These are phyloP conservation scores for Drosophila bocqueti DNA, from an alignment of 1,140 invertebrate genomes.

Conservation along the genomic window DNA sequence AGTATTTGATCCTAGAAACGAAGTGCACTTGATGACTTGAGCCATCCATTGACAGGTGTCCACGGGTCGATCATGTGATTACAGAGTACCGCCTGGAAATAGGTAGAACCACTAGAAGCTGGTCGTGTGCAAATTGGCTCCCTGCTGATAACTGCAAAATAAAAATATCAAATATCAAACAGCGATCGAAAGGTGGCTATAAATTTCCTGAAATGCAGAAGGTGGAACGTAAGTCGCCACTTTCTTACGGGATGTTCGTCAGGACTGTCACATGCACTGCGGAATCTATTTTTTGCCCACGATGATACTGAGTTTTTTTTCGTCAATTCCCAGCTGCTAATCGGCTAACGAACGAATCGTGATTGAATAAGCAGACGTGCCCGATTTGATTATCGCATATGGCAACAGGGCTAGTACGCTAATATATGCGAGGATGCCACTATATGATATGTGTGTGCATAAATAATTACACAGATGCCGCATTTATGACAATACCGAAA, in stretches of 20 bases:
- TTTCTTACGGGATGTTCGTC: constrained; percentile 1
- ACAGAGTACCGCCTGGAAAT: background rate
- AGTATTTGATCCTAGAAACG: background rate
- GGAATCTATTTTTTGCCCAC: constrained; percentile 27
- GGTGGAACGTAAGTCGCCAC: background rate
- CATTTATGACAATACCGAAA: constrained; percentile 35
- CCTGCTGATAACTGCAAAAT: constrained; percentile 37
- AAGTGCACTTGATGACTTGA: constrained; percentile 24
- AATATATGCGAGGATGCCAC: constrained; percentile 14
- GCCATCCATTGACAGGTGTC: constrained; percentile 1
- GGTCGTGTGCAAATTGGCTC: constrained; percentile 46
- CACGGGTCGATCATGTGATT: constrained; percentile 26
- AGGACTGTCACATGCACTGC: constrained; percentile 36
- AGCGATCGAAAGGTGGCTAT: constrained; percentile 18
- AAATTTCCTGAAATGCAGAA: constrained; percentile 45
- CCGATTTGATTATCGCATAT: constrained; percentile 49
- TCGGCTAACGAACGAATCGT: constrained; percentile 37
- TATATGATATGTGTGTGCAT: background rate
- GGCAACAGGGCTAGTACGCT: constrained; percentile 16
- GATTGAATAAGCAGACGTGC: constrained; percentile 52
- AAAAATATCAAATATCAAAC: constrained; percentile 26
- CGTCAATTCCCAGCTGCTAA: constrained; percentile 15
- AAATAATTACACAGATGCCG: constrained; percentile 13
- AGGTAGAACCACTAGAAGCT: background rate
- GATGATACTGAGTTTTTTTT: constrained; percentile 2